Percentiles rank a stretch among this genome's conserved stretches.
These are phyloP conservation scores for Centruroides vittatus DNA, from an alignment of 1,140 invertebrate species.

Conservation along the genomic window DNA sequence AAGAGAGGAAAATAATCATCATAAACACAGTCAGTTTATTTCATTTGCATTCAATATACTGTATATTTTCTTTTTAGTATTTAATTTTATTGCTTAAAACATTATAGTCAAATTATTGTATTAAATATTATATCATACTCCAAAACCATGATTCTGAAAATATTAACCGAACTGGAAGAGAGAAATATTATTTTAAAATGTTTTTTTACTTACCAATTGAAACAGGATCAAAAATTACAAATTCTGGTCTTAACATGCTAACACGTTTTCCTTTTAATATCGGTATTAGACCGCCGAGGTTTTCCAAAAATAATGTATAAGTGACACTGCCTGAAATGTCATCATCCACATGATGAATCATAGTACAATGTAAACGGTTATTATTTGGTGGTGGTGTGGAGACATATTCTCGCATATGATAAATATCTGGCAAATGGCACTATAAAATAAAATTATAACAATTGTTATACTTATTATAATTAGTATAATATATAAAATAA, in stretches of 20 bases:
- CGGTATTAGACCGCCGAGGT: constrained; percentile 87
- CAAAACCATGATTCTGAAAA: no score
- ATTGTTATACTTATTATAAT: no score
- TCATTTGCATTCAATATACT: no score
- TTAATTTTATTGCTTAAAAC: no score
- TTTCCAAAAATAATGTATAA: constrained; percentile 91
- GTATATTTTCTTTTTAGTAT: no score
- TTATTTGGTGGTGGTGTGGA: constrained; percentile 69
- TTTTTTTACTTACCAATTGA: constrained; percentile 41
- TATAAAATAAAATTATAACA: constrained; percentile 28
- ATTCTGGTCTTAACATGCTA: constrained; percentile 91
- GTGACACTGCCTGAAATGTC: constrained; percentile 25
- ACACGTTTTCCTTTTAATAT: constrained; percentile 86
- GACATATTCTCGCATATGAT: constrained; percentile 76
- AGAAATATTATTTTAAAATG: no score
- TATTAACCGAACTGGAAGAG: no score
- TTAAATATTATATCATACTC: no score
- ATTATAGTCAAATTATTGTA: no score
- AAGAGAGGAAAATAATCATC: no score
- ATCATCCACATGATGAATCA: constrained; percentile 82
- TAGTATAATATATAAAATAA: no score
- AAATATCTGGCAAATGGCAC: constrained; percentile 83
- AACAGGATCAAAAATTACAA: constrained; percentile 94
- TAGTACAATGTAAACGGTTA: constrained; percentile 81
- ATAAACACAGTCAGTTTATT: no score